Percentiles rank a stretch among this genome's conserved stretches.
Conservation (phyloP, 2,888 invertebrate genomes). For the Lumbricus terrestris region DNA sequence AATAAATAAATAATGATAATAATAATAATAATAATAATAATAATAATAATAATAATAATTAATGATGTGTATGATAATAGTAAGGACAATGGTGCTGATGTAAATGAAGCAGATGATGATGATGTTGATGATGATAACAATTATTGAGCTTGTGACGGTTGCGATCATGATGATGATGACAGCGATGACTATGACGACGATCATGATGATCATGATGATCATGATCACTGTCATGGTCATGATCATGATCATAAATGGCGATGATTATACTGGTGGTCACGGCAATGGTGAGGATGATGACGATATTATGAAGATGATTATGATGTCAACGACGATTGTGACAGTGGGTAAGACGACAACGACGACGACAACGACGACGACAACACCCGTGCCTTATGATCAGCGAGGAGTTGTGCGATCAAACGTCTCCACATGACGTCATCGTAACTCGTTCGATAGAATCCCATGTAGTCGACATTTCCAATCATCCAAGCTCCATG, state of each 20-base stretch:
- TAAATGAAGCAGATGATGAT: too few species aligned
- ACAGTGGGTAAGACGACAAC: neutral
- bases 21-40: too few species aligned
- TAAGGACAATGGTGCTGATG: too few species aligned
- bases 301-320: neutral
- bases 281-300: neutral
- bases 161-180: neutral
- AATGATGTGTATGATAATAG: too few species aligned
- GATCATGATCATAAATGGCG: neutral
- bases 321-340: neutral
- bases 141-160: neutral
- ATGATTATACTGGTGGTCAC: neutral
- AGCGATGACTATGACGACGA: neutral
- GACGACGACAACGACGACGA: slow-evolving; percentile 8
- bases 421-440: slow-evolving; percentile 56
- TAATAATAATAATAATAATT: too few species aligned
- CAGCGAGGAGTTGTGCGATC: slow-evolving; percentile 59
- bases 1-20: too few species aligned
- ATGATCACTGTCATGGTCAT: neutral
- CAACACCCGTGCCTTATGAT: slow-evolving; percentile 61
- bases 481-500: slow-evolving; percentile 54
- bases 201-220: neutral
- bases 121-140: neutral
- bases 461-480: slow-evolving; percentile 60
- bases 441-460: slow-evolving; percentile 60